These are phyloP conservation scores for Drosophila funebris DNA, from an alignment of 1,140 invertebrate genomes.

Conservation along the genomic window DNA sequence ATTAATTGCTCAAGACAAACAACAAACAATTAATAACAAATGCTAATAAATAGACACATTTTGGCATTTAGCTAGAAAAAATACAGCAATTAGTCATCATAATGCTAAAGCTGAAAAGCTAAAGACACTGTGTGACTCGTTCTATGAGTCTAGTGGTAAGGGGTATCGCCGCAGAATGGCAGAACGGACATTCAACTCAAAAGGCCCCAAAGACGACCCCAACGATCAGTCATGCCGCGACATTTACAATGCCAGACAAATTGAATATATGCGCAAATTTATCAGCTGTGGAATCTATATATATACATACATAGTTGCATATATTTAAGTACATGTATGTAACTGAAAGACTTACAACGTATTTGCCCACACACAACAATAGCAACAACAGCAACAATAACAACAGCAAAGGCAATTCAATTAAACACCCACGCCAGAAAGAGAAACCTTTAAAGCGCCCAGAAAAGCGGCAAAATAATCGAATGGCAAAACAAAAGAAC, in stretches of 20 bases:
- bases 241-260: conserved; percentile 76
- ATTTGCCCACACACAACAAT: conserved; percentile 65
- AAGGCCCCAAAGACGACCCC: conserved; percentile 62
- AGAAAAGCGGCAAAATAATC: conserved; percentile 64
- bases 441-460: conserved; percentile 67
- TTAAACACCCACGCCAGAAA: conserved; percentile 72
- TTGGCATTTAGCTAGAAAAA: conserved; percentile 74
- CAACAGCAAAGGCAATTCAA: conserved; percentile 69
- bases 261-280: conserved; percentile 72
- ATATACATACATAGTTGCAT: neutral
- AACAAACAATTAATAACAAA: conserved; percentile 41
- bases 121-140: conserved; percentile 16
- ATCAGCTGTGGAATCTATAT: conserved; percentile 56
- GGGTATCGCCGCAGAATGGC: neutral
- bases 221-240: conserved; percentile 74
- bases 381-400: conserved; percentile 35
- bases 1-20: conserved; percentile 60
- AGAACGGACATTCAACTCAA: conserved; percentile 70
- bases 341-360: conserved; percentile 68
- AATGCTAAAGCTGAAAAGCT: conserved; percentile 42
- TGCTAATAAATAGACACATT: conserved; percentile 65
- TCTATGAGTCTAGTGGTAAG: neutral
- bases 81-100: conserved; percentile 74
- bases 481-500: conserved; percentile 75
- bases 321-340: conserved; percentile 39